A percentile compares a stretch with the other conserved stretches of the same genome.
phyloP scores from a whole-genome alignment of 2,797 vertebrate species.

The Gambusia yucatana region DNA sequence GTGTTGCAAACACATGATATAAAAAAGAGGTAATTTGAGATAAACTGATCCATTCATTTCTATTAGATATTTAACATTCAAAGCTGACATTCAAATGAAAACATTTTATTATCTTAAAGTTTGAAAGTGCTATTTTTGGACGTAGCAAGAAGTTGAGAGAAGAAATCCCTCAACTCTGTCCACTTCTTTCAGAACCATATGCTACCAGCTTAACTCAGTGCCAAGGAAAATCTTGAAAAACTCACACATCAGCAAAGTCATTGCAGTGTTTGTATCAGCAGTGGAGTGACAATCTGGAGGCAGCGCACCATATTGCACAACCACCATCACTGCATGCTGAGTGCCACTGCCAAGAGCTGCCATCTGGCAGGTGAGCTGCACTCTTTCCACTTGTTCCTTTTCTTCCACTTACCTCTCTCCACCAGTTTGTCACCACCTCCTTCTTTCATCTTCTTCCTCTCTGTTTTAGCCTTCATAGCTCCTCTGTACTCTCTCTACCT shows the following conservation, averaged over 20 bases:
- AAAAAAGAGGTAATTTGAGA: background rate
- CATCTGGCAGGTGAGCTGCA: constrained; percentile 78
- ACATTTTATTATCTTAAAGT: background rate
- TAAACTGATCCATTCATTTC: background rate
- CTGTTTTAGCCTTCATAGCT: constrained; percentile 28
- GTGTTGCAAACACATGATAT: background rate
- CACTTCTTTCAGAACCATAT: constrained; percentile 49
- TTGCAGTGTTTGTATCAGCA: constrained; percentile 68
- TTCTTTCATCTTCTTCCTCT: constrained; percentile 11
- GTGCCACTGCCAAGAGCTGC: constrained; percentile 66
- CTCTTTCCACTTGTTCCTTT: constrained; percentile 54
- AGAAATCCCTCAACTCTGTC: constrained; percentile 35
- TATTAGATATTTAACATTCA: background rate
- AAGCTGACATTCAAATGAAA: background rate
- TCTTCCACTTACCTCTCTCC: constrained; percentile 53
- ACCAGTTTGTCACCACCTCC: constrained; percentile 28
- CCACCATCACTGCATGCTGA: constrained; percentile 65
- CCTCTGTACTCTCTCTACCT: constrained; percentile 19
- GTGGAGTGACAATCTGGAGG: constrained; percentile 72
- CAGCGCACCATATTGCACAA: constrained; percentile 63
- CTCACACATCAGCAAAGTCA: constrained; percentile 73
- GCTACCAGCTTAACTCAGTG: constrained; percentile 36
- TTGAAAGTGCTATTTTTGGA: background rate
- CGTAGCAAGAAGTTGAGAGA: background rate
- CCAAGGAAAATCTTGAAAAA: constrained; percentile 58